A percentile compares a stretch with the other conserved stretches of the same genome.
Evolutionary conservation across 2,797 vertebrate species (phyloP).

Genomic region (Spinus olivaceus): DNA sequence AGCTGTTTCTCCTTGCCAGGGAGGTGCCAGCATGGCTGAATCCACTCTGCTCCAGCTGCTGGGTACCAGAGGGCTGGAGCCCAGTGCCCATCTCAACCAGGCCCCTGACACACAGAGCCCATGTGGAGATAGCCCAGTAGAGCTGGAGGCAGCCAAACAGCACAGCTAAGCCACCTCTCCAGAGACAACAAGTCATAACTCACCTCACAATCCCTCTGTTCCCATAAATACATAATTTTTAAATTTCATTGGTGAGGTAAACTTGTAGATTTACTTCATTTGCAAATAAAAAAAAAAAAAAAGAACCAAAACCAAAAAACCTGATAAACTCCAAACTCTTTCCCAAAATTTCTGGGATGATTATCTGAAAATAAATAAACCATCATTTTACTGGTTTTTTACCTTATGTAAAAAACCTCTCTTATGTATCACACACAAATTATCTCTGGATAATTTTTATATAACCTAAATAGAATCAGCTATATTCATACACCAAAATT

Average conservation of each 20-base stretch:
- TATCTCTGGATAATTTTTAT: not conserved
- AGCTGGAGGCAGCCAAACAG: not conserved
- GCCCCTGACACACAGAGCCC: not conserved
- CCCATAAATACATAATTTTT: not conserved
- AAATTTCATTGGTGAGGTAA: not conserved
- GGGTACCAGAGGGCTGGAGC: not conserved
- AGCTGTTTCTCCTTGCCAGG: not conserved
- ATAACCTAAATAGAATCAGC: not conserved
- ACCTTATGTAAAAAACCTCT: not conserved
- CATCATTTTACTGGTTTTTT: not conserved
- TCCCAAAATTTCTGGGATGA: not conserved
- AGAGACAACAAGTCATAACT: not conserved
- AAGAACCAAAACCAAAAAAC: accelerated
- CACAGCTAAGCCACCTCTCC: not conserved
- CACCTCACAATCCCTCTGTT: not conserved
- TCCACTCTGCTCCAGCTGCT: not conserved
- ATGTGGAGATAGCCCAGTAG: accelerated
- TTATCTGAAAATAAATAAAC: not conserved
- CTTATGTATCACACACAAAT: not conserved
- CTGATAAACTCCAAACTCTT: not conserved
- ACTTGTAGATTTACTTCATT: not conserved
- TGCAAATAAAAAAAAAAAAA: not conserved
- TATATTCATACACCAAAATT: not conserved
- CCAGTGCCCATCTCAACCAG: no score
- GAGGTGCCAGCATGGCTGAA: not conserved